Percentiles rank a stretch among this genome's conserved stretches.
These are phyloP conservation scores for Setipinna tenuifilis DNA, from an alignment of 2,797 vertebrate genomes.

Conservation along the genomic window DNA sequence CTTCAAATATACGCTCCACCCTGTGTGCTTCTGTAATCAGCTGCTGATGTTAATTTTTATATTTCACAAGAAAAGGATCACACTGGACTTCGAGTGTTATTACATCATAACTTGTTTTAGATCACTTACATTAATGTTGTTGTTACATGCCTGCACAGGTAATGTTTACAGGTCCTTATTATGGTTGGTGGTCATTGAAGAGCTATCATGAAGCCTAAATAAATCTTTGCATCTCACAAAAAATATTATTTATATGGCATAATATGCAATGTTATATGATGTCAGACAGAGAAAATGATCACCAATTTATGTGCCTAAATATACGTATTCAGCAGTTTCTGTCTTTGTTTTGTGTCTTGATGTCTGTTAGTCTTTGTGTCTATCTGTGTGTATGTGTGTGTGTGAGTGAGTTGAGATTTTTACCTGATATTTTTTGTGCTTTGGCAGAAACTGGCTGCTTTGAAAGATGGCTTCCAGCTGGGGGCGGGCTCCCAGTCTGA, in stretches of 20 bases:
- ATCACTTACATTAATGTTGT: too few relatives aligned
- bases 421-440: slow-evolving; percentile 33
- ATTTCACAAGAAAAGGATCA: neutral
- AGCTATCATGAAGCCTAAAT: too few relatives aligned
- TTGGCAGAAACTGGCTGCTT: slow-evolving; percentile 86
- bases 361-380: neutral
- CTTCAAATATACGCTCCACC: neutral
- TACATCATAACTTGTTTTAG: neutral
- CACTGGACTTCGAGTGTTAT: neutral
- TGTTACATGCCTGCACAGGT: too few relatives aligned
- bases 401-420: neutral
- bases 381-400: neutral
- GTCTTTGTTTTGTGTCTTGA: too few relatives aligned
- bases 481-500: slow-evolving; percentile 88
- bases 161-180: too few relatives aligned
- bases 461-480: slow-evolving; percentile 89
- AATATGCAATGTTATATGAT: too few relatives aligned
- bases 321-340: too few relatives aligned
- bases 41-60: neutral
- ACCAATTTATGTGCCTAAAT: too few relatives aligned
- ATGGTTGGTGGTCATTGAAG: too few relatives aligned
- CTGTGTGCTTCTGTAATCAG: neutral
- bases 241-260: too few relatives aligned
- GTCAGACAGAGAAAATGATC: too few relatives aligned
- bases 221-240: too few relatives aligned